These are phyloP conservation scores for Periophthalmus magnuspinnatus DNA, from an alignment of 2,797 vertebrate species.

Conservation along the genomic window DNA sequence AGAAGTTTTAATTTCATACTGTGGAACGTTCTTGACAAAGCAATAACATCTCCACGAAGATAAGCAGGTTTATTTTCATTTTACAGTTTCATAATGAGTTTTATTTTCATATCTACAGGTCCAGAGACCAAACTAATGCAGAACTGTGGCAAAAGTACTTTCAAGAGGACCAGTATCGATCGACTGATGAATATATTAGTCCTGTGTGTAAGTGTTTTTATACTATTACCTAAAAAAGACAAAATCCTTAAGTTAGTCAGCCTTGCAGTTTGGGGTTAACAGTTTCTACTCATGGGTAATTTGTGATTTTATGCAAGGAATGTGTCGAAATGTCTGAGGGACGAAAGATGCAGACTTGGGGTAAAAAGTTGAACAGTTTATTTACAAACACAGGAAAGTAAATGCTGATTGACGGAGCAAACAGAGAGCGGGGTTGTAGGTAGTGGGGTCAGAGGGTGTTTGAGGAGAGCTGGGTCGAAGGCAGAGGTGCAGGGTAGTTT, in stretches of 20 bases:
- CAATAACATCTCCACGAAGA: neutral
- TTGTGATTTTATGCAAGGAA: neutral
- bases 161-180: constrained; percentile 93
- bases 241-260: neutral
- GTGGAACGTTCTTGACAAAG: neutral
- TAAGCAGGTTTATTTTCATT: neutral
- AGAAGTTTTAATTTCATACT: neutral
- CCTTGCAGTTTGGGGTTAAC: neutral
- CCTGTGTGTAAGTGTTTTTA: constrained; percentile 82
- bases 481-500: too few relatives aligned
- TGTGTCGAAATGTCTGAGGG: too few relatives aligned
- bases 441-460: too few relatives aligned
- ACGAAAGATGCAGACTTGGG: too few relatives aligned
- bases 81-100: neutral
- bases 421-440: too few relatives aligned
- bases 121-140: constrained; percentile 97
- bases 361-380: too few relatives aligned
- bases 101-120: constrained; percentile 74
- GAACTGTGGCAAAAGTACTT: constrained; percentile 88
- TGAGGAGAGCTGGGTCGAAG: too few relatives aligned
- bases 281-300: neutral
- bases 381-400: too few relatives aligned
- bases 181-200: constrained; percentile 92
- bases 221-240: neutral
- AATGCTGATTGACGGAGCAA: too few relatives aligned